phyloP scores from a whole-genome alignment of 2,888 invertebrate genomes.

The Lacanobia wlatinum region DNA sequence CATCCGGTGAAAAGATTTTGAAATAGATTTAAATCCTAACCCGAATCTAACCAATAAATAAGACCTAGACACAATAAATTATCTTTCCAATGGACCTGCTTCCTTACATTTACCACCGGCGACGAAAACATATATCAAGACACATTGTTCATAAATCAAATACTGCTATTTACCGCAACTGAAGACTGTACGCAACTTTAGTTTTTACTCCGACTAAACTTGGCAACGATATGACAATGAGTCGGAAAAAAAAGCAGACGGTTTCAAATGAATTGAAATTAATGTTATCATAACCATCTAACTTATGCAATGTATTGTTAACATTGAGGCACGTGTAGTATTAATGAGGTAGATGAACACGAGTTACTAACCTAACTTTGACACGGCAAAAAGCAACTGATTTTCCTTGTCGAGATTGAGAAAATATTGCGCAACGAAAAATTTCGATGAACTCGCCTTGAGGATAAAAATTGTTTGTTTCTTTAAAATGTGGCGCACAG shows the following conservation, averaged over 20 bases:
- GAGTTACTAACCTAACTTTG: conserved; percentile 35
- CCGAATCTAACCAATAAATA: conserved; percentile 41
- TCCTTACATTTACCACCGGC: conserved; percentile 42
- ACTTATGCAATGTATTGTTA: conserved; percentile 42
- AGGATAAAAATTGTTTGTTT: conserved; percentile 11
- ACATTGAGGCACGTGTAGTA: conserved; percentile 53
- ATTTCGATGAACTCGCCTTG: not conserved
- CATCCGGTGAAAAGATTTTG: conserved; percentile 17
- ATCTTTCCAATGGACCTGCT: conserved; percentile 34
- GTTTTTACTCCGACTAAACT: conserved; percentile 42
- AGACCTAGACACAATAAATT: conserved; percentile 42
- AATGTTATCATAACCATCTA: conserved; percentile 49
- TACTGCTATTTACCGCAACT: conserved; percentile 40
- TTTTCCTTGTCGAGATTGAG: conserved; percentile 31
- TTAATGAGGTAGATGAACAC: conserved; percentile 18
- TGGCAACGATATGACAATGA: conserved; percentile 56
- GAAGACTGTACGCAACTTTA: conserved; percentile 23
- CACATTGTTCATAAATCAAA: conserved; percentile 57
- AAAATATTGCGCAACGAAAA: not conserved
- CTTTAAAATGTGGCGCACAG: not conserved
- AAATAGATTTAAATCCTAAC: conserved; percentile 34
- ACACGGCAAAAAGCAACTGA: conserved; percentile 10
- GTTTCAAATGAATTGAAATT: conserved; percentile 58
- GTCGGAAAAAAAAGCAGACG: conserved; percentile 45
- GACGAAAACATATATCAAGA: conserved; percentile 48